Base-by-base conservation (phyloP, 1,140 invertebrate genomes). In the Drosophila ercepeae region DNA sequence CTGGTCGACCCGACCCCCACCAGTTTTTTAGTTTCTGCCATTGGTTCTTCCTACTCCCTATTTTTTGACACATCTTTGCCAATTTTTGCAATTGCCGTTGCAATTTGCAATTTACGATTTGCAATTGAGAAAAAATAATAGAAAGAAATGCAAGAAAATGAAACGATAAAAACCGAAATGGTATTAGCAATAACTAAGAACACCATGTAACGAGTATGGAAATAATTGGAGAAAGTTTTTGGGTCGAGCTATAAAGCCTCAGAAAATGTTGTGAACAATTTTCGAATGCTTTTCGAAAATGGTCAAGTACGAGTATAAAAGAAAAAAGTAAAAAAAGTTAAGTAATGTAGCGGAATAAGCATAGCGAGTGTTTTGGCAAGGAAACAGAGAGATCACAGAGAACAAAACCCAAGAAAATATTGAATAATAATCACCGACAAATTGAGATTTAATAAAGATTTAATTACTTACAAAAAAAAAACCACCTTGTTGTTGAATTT, bases 371-470 rank as follows among this genome's bases (percentile, higher is more conserved):
- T 58, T 54, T 72, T 73, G 59, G 61, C 52, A 67, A 39, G 36
- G 53, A 44, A 21, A 34, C 48, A 59, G 39, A 50, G 55, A 63
- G 27, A 36, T 27, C 48, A 69, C 70, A 16, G 21, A 41, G 32
- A 34, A 29, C 55, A 32, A 64, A 76, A 39, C 42, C 41, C 45
- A 21, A 59, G 75, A 63, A 70, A 84, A 84, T 84, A 83, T 78
- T 84, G 76, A 84, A 86, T 84, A 84, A 84, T 84, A 84, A 84
- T 84, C 81, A 86, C 81, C 81, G 81, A 84, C 55, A 84, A 84
- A 84, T 84, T 84, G 81, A 84, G 81, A 84, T 84, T 84, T 84
- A 84, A 84, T 84, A 84, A 84, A 84, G 63, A 84, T 84, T 84
- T 84, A 84, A 84, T 81, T 86, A 84, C 76, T 84, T 81, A 88